Evolutionary conservation across 2,888 invertebrate genomes (phyloP).

Genomic region (Elmis aenea): DNA sequence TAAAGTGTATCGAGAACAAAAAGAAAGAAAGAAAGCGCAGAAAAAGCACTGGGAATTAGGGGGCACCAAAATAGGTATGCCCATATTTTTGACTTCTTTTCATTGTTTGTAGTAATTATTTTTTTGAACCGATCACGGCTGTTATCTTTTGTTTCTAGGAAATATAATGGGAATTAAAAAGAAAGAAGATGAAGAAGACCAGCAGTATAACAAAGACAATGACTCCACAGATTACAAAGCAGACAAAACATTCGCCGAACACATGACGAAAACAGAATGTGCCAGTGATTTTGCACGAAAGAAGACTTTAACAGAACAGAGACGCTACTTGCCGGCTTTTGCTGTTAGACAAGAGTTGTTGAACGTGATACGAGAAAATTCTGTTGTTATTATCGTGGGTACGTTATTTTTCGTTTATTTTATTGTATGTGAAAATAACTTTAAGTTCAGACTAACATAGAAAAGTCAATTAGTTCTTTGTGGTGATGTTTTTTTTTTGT

Average conservation of each 20-base stretch:
- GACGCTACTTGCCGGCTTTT: constrained; percentile 90
- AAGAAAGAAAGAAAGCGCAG: constrained; percentile 93
- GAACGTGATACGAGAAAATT: constrained; percentile 89
- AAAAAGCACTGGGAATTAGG: constrained; percentile 99
- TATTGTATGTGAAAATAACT: constrained; percentile 3
- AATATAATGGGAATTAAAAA: constrained; percentile 93
- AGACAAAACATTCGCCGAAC: constrained; percentile 95
- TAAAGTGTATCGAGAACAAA: constrained; percentile 87
- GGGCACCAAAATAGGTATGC: constrained; percentile 87
- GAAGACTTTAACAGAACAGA: constrained; percentile 78
- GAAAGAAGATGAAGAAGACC: constrained; percentile 74
- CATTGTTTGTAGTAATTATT: too few species aligned
- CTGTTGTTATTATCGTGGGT: constrained; percentile 90
- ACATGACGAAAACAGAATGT: constrained; percentile 75
- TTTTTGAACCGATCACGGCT: too few species aligned
- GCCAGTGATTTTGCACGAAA: constrained; percentile 82
- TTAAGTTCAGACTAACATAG: too few species aligned
- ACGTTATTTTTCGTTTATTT: constrained; percentile 32
- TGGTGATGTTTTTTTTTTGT: not conserved
- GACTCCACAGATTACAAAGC: constrained; percentile 83
- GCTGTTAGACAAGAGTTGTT: constrained; percentile 90
- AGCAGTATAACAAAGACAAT: constrained; percentile 56
- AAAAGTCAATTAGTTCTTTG: constrained; percentile 1
- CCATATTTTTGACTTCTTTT: too few species aligned
- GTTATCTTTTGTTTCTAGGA: constrained; percentile 46